These are phyloP conservation scores for Anthonomus grandis DNA, from an alignment of 1,140 invertebrate genomes.

Conservation along the genomic window DNA sequence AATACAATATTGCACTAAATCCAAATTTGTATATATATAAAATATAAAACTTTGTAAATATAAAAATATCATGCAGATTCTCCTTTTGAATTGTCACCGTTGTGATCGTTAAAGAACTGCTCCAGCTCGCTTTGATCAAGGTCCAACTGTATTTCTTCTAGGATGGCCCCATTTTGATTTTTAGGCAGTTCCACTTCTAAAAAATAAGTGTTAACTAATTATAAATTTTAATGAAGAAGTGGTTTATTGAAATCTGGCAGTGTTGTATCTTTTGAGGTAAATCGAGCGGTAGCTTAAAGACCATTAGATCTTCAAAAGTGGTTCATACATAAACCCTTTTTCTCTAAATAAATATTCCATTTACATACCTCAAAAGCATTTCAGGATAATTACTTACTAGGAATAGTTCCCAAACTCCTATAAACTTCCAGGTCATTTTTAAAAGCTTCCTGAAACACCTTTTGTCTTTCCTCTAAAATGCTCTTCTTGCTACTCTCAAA, in stretches of 20 bases:
- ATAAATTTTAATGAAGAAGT: too few species aligned
- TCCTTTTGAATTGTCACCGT: too few species aligned
- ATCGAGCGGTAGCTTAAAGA: too few species aligned
- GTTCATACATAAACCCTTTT: neutral
- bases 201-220: too few species aligned
- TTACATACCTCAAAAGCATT: neutral
- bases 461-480: conserved; percentile 60
- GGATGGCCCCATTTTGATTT: conserved; percentile 42
- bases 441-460: conserved; percentile 67
- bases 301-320: too few species aligned
- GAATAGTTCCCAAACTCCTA: conserved; percentile 60
- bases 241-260: too few species aligned
- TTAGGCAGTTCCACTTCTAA: conserved; percentile 39
- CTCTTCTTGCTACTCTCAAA: conserved; percentile 56
- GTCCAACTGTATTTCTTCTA: conserved; percentile 47
- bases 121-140: conserved; percentile 45
- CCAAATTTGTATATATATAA: too few species aligned
- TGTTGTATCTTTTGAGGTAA: too few species aligned
- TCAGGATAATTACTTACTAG: conserved; percentile 51
- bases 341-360: neutral
- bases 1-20: too few species aligned
- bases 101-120: conserved; percentile 44
- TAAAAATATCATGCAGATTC: too few species aligned
- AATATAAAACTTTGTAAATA: too few species aligned
- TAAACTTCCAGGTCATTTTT: conserved; percentile 63